Evolutionary conservation across 2,113 vertebrate species (phyloP).

Genomic region (Trogon melanurus): DNA sequence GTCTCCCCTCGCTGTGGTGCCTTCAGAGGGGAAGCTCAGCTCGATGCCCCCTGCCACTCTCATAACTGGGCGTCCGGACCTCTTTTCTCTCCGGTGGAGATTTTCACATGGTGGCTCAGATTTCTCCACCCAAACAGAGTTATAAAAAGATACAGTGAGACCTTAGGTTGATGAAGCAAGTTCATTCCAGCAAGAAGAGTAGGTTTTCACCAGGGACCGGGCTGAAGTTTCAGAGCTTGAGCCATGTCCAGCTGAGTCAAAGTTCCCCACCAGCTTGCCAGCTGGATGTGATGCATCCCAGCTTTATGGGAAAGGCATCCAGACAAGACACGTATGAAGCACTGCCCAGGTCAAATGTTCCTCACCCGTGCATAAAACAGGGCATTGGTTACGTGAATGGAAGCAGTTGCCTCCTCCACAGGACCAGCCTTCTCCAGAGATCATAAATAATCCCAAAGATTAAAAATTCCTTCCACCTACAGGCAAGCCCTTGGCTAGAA

Average conservation of each 20-base stretch:
- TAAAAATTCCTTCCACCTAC: neutral
- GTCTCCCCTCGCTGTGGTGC: neutral
- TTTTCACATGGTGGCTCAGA: neutral
- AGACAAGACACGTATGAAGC: neutral
- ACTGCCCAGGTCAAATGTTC: neutral
- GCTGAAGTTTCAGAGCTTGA: neutral
- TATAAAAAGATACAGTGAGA: neutral
- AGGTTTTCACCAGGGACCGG: neutral
- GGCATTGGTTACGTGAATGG: neutral
- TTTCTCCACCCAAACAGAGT: neutral
- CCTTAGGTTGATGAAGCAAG: neutral
- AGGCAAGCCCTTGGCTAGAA: neutral
- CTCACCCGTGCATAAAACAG: neutral
- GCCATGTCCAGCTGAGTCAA: conserved; percentile 31
- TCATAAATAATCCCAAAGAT: neutral
- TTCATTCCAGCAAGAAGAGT: neutral
- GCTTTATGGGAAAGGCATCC: neutral
- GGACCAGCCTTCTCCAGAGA: neutral
- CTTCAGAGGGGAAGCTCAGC: neutral
- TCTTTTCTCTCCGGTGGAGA: neutral
- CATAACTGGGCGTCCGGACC: fast-evolving
- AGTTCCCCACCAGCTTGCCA: neutral
- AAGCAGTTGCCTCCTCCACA: neutral
- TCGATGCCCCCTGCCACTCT: neutral
- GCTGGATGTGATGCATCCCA: neutral